Percentiles rank a stretch among this genome's conserved stretches.
Evolutionary conservation across 2,797 vertebrate genomes (phyloP).

Genomic region (Borostomias antarcticus): DNA sequence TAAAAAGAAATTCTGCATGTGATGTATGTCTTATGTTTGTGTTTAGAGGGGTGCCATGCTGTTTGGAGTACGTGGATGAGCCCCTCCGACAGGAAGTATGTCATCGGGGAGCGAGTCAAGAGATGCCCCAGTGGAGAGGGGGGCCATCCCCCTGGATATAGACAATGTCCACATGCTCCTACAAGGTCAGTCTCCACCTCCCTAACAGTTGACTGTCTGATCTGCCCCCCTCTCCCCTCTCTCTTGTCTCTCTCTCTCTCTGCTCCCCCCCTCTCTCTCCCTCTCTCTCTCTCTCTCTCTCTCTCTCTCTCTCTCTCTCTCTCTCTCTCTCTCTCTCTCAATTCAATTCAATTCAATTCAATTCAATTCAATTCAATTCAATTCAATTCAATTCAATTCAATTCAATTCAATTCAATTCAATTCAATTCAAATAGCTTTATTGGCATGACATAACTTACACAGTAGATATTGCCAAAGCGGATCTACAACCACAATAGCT

Average conservation of each 20-base stretch:
- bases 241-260: background rate
- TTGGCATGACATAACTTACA: no score
- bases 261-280: background rate
- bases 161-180: slow-evolving; percentile 85
- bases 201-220: background rate
- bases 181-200: slow-evolving; percentile 76
- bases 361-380: no score
- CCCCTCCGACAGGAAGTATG: slow-evolving; percentile 61
- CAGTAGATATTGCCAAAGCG: no score
- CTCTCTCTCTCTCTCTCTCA: no score
- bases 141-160: slow-evolving; percentile 82
- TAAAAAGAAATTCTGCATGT: background rate
- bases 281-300: background rate
- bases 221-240: background rate
- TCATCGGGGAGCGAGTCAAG: slow-evolving; percentile 63
- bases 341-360: no score
- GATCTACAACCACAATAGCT: no score
- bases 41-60: slow-evolving; percentile 55
- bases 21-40: background rate
- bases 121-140: slow-evolving; percentile 62
- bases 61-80: slow-evolving; percentile 39
- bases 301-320: background rate
- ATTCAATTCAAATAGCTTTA: no score
- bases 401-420: no score
- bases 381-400: no score